phyloP scores from a whole-genome alignment of 2,888 invertebrate species.

The Drosophila siamana region DNA sequence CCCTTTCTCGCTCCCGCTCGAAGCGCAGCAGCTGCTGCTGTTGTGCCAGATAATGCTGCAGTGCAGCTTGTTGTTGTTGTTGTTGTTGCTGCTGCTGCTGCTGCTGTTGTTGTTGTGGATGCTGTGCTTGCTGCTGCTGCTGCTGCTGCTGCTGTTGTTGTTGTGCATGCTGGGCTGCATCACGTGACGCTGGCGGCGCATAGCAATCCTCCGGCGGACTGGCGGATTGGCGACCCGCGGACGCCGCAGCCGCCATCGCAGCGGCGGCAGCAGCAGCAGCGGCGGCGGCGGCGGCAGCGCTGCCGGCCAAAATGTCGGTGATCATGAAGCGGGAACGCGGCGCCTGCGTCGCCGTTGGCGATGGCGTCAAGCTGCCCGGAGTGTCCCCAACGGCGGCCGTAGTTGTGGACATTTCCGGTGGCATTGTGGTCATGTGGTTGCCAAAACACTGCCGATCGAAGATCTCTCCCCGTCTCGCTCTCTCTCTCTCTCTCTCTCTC shows the following conservation, averaged over 20 bases:
- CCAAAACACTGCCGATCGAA: background rate
- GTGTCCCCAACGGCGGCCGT: constrained; percentile 78
- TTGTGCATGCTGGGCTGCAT: constrained; percentile 62
- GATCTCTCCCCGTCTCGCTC: background rate
- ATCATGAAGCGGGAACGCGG: constrained; percentile 95
- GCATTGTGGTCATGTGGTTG: constrained; percentile 83
- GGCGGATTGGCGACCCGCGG: constrained; percentile 57
- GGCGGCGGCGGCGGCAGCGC: constrained; percentile 85
- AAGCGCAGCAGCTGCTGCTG: constrained; percentile 80
- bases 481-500: constrained; percentile 10
- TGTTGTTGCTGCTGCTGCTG: constrained; percentile 72
- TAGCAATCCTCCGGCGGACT: constrained; percentile 63
- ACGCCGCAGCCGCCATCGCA: constrained; percentile 63
- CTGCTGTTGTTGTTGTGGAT: constrained; percentile 65
- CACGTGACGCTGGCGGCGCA: constrained; percentile 48
- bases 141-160: constrained; percentile 70
- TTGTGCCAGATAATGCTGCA: constrained; percentile 80
- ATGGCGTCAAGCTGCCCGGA: constrained; percentile 64
- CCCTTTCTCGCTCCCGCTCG: constrained; percentile 67
- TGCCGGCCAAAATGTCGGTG: constrained; percentile 92
- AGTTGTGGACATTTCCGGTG: constrained; percentile 83
- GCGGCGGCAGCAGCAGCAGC: constrained; percentile 66
- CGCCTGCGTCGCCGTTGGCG: constrained; percentile 83
- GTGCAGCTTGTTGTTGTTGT: constrained; percentile 73
- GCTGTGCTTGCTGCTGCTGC: constrained; percentile 68